Conservation (phyloP, 2,888 invertebrate genomes). For the Chymomyza caudatula region DNA sequence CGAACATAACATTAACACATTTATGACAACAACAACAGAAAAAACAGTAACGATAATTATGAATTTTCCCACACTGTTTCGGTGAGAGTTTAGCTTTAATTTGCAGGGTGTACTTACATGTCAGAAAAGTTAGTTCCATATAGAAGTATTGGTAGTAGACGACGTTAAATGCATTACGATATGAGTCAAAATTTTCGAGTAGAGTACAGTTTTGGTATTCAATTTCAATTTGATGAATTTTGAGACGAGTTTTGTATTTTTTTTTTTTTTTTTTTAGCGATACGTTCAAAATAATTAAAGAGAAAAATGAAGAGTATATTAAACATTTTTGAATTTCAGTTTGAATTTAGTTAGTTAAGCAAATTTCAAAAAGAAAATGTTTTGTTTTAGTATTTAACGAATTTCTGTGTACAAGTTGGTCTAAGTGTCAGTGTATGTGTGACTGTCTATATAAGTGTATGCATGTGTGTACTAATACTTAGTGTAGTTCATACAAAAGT, state of each 20-base stretch:
- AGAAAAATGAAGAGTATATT: conserved; percentile 70
- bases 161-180: conserved; percentile 34
- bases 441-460: conserved; percentile 10
- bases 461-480: conserved; percentile 39
- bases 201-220: conserved; percentile 47
- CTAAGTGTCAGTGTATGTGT: conserved; percentile 16
- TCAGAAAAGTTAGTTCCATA: conserved; percentile 27
- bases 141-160: conserved; percentile 27
- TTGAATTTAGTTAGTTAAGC: conserved; percentile 48
- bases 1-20: conserved; percentile 60
- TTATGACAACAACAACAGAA: conserved; percentile 69
- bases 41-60: conserved; percentile 66
- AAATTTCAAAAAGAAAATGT: conserved; percentile 52
- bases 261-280: conserved; percentile 60
- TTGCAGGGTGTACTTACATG: conserved; percentile 55
- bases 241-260: conserved; percentile 37
- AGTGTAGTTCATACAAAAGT: conserved; percentile 34
- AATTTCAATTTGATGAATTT: conserved; percentile 50
- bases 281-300: conserved; percentile 72
- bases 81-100: neutral
- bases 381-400: conserved; percentile 40
- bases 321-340: conserved; percentile 61
- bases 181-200: conserved; percentile 54
- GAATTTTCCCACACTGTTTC: conserved; percentile 32
- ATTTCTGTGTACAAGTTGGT: conserved; percentile 40